These are phyloP conservation scores for Spodoptera exigua DNA, from an alignment of 2,888 invertebrate genomes.

Conservation along the genomic window DNA sequence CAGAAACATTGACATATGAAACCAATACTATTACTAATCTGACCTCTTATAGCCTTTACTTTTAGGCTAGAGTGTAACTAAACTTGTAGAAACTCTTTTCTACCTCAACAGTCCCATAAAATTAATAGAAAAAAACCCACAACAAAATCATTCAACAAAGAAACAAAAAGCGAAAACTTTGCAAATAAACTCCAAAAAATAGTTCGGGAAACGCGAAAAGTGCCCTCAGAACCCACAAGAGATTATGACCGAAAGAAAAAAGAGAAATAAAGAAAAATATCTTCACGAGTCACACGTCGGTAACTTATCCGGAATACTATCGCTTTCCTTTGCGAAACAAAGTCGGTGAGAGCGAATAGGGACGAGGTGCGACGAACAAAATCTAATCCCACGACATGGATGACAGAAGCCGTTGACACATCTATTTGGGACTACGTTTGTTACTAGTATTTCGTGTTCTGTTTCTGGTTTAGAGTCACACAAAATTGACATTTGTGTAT, in stretches of 20 bases:
- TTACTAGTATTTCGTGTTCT: constrained; percentile 12
- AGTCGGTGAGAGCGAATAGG: constrained; percentile 42
- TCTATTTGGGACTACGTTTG: constrained; percentile 46
- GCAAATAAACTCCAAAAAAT: constrained; percentile 13
- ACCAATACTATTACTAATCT: too few relatives aligned
- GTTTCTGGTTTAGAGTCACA: constrained; percentile 1
- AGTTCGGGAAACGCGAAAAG: constrained; percentile 27
- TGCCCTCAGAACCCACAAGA: constrained; percentile 28
- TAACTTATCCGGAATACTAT: constrained; percentile 49
- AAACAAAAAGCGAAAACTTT: constrained; percentile 6
- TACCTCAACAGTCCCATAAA: too few relatives aligned
- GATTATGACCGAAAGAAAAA: constrained; percentile 44
- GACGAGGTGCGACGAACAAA: constrained; percentile 29
- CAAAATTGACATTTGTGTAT: not conserved
- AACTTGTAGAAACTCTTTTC: too few relatives aligned
- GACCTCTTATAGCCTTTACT: too few relatives aligned
- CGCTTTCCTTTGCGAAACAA: constrained; percentile 44
- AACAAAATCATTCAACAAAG: constrained; percentile 6
- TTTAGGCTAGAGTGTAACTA: too few relatives aligned
- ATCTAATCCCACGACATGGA: constrained; percentile 50
- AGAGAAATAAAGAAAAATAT: constrained; percentile 33
- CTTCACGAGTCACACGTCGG: constrained; percentile 34
- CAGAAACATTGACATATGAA: too few relatives aligned
- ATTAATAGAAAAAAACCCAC: not conserved
- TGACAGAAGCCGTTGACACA: constrained; percentile 48